Evolutionary conservation across 2,113 vertebrate genomes (phyloP).

Genomic region (Proteles cristata): DNA sequence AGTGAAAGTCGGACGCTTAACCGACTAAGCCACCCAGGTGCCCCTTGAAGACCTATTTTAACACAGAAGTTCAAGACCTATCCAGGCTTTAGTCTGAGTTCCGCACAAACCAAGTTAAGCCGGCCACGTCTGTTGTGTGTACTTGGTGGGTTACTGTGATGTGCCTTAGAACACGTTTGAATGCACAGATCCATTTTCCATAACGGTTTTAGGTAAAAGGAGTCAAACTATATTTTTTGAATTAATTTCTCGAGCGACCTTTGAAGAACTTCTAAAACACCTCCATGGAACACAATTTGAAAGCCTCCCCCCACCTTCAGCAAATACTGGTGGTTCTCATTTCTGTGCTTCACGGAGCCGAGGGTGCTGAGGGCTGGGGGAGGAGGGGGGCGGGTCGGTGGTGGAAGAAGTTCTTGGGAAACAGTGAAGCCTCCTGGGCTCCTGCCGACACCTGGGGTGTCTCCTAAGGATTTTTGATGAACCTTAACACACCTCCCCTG

Average conservation of each 20-base stretch:
- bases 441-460: background rate
- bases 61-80: background rate
- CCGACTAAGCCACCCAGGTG: too few species aligned
- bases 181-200: background rate
- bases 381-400: too few species aligned
- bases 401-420: background rate
- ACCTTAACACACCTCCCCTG: background rate
- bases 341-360: background rate
- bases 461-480: background rate
- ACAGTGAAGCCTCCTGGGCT: background rate
- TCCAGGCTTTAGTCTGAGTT: background rate
- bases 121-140: rapidly evolving
- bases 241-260: background rate
- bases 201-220: background rate
- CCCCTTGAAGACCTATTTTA: background rate
- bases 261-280: background rate
- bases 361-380: background rate
- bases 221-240: conserved; percentile 2
- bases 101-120: background rate
- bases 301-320: background rate
- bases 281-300: background rate
- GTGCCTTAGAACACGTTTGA: background rate
- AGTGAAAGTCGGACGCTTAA: too few species aligned
- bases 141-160: rapidly evolving
- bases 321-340: background rate